Base-by-base conservation (phyloP, 2,888 invertebrate species). In the Ophion costatus region DNA sequence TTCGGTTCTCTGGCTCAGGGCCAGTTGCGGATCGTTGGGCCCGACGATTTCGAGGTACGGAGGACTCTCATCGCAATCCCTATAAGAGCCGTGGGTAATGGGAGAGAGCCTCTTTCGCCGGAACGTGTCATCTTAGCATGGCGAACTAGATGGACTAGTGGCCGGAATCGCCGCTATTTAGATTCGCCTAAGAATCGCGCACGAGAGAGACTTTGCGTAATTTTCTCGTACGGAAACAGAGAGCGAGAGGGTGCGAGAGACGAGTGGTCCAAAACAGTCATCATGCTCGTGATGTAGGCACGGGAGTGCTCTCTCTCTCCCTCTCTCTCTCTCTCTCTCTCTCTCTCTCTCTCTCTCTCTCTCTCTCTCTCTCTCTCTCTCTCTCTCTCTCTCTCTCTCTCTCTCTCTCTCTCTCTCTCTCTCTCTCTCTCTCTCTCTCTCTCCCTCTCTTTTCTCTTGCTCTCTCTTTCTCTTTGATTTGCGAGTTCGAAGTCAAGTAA, bases 171-270 rank as follows among this genome's bases (percentile, higher is more conserved):
- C 20, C 88, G 90, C 90, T 90, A 93, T 92, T 93, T 93, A 93
- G 93, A 92, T 93, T 93, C 92, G 93, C 92, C 92, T 91, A 92
- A 90, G 90, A 66, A 57, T 66, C 91, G 90, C 90, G 90, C 70
- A 71, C 22, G 73, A 20, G 73, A 71, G 73, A 69, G 59, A 66
- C 91, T 92, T 92, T 91, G 91, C 91, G 91, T 93, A 91, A 92
- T 91, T 69, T 77, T 93, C 91, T 90, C 33, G 78, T 78, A 73
- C 22, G 69, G 57, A 84, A 73, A 74, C 75, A 42, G 61, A 79
- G 73, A 59, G 38, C 77, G 74, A 66, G 69, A 82, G 73, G 70
- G 66, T 29, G 38, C 9, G 45, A 29, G 38, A 73, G 61, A 11
- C 9, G 56, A 71, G 71, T 64, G 29, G 64, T 59, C 57, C 64